Percentiles rank a stretch among this genome's conserved stretches.
Evolutionary conservation across 2,797 vertebrate species (phyloP).

Genomic region (Linurgus olivaceus): DNA sequence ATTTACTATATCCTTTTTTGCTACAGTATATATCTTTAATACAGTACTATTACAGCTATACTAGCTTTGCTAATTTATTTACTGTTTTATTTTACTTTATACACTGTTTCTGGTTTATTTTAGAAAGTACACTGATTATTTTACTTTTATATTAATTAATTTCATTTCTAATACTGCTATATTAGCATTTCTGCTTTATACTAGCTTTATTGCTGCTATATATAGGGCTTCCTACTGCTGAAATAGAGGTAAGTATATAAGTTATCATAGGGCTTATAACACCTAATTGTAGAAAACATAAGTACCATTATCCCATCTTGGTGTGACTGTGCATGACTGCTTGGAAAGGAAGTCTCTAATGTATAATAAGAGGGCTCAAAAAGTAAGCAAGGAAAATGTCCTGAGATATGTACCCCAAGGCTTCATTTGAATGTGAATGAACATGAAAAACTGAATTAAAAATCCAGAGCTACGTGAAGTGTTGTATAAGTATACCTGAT

Average conservation of each 20-base stretch:
- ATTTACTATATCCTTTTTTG: background rate
- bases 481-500: background rate
- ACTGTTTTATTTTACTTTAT: background rate
- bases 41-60: background rate
- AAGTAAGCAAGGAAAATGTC: background rate
- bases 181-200: background rate
- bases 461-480: background rate
- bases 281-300: background rate
- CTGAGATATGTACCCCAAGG: background rate
- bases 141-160: background rate
- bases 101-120: background rate
- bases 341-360: background rate
- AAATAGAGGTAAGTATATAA: background rate
- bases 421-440: background rate
- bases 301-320: background rate
- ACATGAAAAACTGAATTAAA: background rate
- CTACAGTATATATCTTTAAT: background rate
- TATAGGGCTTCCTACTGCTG: background rate
- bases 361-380: background rate
- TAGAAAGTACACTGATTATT: background rate
- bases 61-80: background rate
- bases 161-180: background rate
- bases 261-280: background rate
- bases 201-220: background rate
- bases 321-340: background rate